Percentiles rank a stretch among this genome's conserved stretches.
These are phyloP conservation scores for Aulostomus chinensis DNA, from an alignment of 2,797 vertebrate genomes.

Conservation along the genomic window DNA sequence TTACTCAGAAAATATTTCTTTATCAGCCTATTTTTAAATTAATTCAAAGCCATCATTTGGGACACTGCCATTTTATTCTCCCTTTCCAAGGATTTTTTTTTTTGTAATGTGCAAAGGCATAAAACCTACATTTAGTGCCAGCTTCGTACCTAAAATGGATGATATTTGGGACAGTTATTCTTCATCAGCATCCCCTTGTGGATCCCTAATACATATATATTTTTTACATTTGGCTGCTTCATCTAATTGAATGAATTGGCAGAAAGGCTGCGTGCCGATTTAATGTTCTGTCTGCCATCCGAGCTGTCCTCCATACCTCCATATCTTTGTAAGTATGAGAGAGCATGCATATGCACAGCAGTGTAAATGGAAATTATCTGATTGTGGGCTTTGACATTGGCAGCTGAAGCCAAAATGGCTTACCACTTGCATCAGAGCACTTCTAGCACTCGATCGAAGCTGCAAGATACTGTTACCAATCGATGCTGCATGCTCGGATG, in stretches of 20 bases:
- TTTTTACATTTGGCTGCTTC: constrained; percentile 57
- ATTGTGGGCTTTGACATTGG: constrained; percentile 46
- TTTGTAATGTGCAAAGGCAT: constrained; percentile 35
- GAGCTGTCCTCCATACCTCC: too few relatives aligned
- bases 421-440: constrained; percentile 17
- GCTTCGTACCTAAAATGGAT: constrained; percentile 40
- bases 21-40: constrained; percentile 38
- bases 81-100: constrained; percentile 29
- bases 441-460: constrained; percentile 43
- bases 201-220: constrained; percentile 37
- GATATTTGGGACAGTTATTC: constrained; percentile 36
- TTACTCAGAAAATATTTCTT: constrained; percentile 25
- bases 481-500: constrained; percentile 40
- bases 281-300: constrained; percentile 52
- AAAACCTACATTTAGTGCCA: constrained; percentile 31
- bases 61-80: constrained; percentile 15
- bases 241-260: constrained; percentile 64
- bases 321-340: constrained; percentile 57
- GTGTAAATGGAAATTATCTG: constrained; percentile 45
- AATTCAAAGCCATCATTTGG: constrained; percentile 24
- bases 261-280: constrained; percentile 50
- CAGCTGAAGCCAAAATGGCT: constrained; percentile 43
- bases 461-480: constrained; percentile 57
- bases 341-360: constrained; percentile 52
- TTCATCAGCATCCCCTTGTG: constrained; percentile 28